Conservation (phyloP, 2,113 vertebrate species). For the Phylloscopus whistleri region DNA sequence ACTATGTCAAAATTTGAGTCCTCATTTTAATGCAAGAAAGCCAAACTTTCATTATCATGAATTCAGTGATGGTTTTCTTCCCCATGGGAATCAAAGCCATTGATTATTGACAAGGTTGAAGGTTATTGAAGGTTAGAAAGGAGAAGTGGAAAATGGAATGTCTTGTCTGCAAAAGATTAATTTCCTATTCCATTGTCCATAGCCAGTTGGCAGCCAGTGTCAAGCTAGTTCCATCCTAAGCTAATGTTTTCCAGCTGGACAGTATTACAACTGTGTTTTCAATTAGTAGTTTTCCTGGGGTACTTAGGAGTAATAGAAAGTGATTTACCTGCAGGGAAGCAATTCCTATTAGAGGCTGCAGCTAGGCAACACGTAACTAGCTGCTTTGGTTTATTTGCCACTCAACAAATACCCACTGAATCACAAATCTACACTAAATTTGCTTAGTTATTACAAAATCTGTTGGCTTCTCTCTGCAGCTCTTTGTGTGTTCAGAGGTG, state of each 20-base stretch:
- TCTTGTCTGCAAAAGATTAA: slow-evolving; percentile 36
- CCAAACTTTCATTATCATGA: background rate
- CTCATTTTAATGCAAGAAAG: background rate
- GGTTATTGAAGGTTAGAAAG: slow-evolving; percentile 28
- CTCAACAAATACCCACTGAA: background rate
- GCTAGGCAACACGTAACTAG: slow-evolving; percentile 9
- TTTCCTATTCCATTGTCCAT: slow-evolving; percentile 31
- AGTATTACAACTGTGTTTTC: slow-evolving; percentile 41
- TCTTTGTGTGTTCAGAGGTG: background rate
- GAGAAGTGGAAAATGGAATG: slow-evolving; percentile 33
- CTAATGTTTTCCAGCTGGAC: slow-evolving; percentile 52
- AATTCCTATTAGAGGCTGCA: slow-evolving; percentile 6
- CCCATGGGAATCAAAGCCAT: background rate
- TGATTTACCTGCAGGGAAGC: slow-evolving; percentile 45
- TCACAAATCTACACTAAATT: background rate
- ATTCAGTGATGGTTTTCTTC: background rate
- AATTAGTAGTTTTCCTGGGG: slow-evolving; percentile 58
- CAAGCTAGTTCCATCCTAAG: slow-evolving; percentile 20
- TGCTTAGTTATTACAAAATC: background rate
- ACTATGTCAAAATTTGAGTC: background rate
- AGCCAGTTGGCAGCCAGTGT: slow-evolving; percentile 24
- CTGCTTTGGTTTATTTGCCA: slow-evolving; percentile 21
- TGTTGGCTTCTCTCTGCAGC: background rate
- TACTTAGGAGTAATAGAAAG: slow-evolving; percentile 38
- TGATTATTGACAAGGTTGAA: background rate